These are phyloP conservation scores for Kryphioiulus occultus DNA, from an alignment of 2,888 invertebrate species.

Conservation along the genomic window DNA sequence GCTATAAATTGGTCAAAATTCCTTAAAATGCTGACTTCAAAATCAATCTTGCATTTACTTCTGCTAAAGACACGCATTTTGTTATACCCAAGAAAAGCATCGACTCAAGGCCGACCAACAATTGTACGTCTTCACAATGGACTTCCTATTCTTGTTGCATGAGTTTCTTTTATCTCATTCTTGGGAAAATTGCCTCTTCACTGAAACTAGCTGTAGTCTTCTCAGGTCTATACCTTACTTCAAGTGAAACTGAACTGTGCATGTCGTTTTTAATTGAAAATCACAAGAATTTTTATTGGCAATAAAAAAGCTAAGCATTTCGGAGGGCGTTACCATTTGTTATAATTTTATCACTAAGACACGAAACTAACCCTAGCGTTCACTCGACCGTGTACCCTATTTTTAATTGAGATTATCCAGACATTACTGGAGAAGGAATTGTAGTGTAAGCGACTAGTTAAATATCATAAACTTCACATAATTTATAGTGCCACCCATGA, in stretches of 20 bases:
- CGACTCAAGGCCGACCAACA: neutral
- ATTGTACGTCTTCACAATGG: neutral
- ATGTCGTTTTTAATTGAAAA: neutral
- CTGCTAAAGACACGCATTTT: neutral
- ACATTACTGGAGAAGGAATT: neutral
- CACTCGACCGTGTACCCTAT: neutral
- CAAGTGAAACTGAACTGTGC: neutral
- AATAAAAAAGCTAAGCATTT: neutral
- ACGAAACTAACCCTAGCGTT: neutral
- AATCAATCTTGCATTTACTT: neutral
- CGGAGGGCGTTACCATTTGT: neutral
- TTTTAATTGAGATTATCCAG: neutral
- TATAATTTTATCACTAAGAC: neutral
- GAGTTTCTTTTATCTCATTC: neutral
- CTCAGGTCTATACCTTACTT: neutral
- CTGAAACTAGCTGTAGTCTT: neutral
- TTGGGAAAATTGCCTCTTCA: conserved; percentile 1
- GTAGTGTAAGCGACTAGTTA: neutral
- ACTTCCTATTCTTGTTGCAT: neutral
- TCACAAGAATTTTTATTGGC: neutral
- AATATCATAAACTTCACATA: neutral
- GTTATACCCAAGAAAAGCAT: neutral
- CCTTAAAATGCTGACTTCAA: neutral
- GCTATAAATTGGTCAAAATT: neutral
- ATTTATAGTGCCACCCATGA: neutral